A percentile compares a stretch with the other conserved stretches of the same genome.
These are phyloP conservation scores for Atopsyche davidsoni DNA, from an alignment of 1,140 invertebrate genomes.

Conservation along the genomic window DNA sequence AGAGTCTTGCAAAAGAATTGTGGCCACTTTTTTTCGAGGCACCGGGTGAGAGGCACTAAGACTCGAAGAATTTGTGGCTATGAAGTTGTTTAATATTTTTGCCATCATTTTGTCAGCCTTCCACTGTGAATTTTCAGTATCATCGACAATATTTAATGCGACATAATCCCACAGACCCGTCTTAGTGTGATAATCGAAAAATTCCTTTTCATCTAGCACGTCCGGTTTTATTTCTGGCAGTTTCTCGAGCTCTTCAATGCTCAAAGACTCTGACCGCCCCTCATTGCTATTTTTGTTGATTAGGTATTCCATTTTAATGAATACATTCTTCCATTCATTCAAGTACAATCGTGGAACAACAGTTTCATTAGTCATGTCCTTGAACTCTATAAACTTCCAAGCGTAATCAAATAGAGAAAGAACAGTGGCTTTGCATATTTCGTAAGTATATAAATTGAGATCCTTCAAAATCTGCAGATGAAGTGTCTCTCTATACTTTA, in stretches of 20 bases:
- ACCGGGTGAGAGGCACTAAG: conserved; percentile 37
- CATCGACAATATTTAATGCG: conserved; percentile 40
- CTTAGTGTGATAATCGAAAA: conserved; percentile 42
- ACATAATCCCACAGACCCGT: conserved; percentile 39
- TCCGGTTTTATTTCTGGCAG: conserved; percentile 32
- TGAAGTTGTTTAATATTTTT: conserved; percentile 50
- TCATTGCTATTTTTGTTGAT: conserved; percentile 48
- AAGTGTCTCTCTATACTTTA: conserved; percentile 47
- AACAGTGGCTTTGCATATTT: conserved; percentile 47
- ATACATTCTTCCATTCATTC: conserved; percentile 49
- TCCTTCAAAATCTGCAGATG: conserved; percentile 47
- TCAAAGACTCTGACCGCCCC: conserved; percentile 35
- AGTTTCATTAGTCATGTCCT: conserved; percentile 36
- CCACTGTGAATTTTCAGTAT: conserved; percentile 41
- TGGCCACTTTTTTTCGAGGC: conserved; percentile 39
- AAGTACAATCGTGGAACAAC: conserved; percentile 39
- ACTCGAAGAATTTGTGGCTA: conserved; percentile 51
- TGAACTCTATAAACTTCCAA: conserved; percentile 46
- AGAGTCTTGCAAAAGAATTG: conserved; percentile 48
- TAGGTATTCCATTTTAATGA: conserved; percentile 35
- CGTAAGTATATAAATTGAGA: conserved; percentile 39
- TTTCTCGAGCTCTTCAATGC: conserved; percentile 34
- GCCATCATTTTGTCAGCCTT: conserved; percentile 47
- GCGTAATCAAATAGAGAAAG: conserved; percentile 49
- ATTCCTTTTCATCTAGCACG: conserved; percentile 39